These are phyloP conservation scores for Dreissena rostriformis DNA, from an alignment of 1,140 invertebrate species.

Conservation along the genomic window DNA sequence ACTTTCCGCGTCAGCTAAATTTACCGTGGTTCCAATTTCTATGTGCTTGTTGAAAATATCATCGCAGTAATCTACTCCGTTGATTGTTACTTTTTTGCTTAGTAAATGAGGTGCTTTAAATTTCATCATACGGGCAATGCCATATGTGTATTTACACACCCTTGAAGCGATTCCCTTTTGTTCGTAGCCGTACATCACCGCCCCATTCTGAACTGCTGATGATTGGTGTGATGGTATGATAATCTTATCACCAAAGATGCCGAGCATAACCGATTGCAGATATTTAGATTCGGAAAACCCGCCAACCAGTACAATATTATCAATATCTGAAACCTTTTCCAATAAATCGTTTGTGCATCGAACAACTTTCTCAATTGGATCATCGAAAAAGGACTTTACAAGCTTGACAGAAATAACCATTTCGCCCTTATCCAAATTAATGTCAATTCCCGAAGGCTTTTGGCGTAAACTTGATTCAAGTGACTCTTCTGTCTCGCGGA, in stretches of 20 bases:
- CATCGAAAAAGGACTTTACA: conserved; percentile 40
- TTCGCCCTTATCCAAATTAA: conserved; percentile 39
- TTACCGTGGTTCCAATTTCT: conserved; percentile 51
- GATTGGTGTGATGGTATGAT: conserved; percentile 50
- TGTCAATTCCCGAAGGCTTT: neutral
- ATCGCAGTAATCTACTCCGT: conserved; percentile 51
- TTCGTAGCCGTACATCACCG: conserved; percentile 59
- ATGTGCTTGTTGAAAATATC: conserved; percentile 61
- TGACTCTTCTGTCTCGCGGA: neutral
- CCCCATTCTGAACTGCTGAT: conserved; percentile 57
- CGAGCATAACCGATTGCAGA: conserved; percentile 46
- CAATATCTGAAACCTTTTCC: conserved; percentile 2
- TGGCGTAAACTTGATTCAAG: conserved; percentile 10
- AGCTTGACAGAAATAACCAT: conserved; percentile 22
- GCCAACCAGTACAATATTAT: conserved; percentile 54
- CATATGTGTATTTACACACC: conserved; percentile 60
- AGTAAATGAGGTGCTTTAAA: conserved; percentile 42
- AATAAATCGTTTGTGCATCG: conserved; percentile 9
- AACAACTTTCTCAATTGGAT: conserved; percentile 39
- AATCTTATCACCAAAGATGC: conserved; percentile 47
- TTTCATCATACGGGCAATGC: conserved; percentile 37
- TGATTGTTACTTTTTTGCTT: conserved; percentile 36
- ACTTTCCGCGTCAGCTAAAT: conserved; percentile 29
- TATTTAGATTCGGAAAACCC: conserved; percentile 60
- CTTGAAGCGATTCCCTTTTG: conserved; percentile 48